Percentiles rank a stretch among this genome's conserved stretches.
Evolutionary conservation across 2,888 invertebrate species (phyloP).

Genomic region (Liodrosophila aerea): DNA sequence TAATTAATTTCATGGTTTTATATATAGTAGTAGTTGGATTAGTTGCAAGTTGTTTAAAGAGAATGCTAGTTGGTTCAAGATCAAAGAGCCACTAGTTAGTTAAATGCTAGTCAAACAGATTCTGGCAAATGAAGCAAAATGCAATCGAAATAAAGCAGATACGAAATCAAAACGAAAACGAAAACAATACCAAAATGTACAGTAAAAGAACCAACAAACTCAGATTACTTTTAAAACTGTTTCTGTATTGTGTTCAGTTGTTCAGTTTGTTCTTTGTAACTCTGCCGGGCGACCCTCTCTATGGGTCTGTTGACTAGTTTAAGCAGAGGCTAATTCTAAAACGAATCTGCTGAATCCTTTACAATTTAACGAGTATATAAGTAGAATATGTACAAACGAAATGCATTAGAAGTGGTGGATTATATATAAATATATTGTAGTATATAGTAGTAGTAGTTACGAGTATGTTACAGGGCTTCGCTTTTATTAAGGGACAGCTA

Average conservation of each 20-base stretch:
- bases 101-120: conserved; percentile 71
- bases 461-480: conserved; percentile 39
- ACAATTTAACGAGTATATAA: conserved; percentile 3
- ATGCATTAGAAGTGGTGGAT: conserved; percentile 13
- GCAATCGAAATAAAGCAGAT: conserved; percentile 51
- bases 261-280: conserved; percentile 17
- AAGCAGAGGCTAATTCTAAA: conserved; percentile 8
- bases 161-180: conserved; percentile 6
- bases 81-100: conserved; percentile 62
- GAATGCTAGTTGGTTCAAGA: conserved; percentile 62
- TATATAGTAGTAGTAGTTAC: conserved; percentile 10
- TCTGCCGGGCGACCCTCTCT: neutral
- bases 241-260: too few relatives aligned
- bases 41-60: conserved; percentile 56
- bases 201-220: neutral
- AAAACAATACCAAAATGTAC: neutral
- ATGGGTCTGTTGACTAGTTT: neutral
- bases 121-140: conserved; percentile 68
- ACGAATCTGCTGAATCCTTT: neutral
- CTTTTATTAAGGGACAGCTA: conserved; percentile 30
- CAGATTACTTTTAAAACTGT: too few relatives aligned
- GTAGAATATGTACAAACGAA: conserved; percentile 33
- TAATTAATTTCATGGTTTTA: conserved; percentile 22
- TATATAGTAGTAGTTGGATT: conserved; percentile 36
- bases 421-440: conserved; percentile 12